Evolutionary conservation across 2,888 invertebrate species (phyloP), one percentile per base, ranked within the genome.

Genomic region (Cinara cedri): DNA sequence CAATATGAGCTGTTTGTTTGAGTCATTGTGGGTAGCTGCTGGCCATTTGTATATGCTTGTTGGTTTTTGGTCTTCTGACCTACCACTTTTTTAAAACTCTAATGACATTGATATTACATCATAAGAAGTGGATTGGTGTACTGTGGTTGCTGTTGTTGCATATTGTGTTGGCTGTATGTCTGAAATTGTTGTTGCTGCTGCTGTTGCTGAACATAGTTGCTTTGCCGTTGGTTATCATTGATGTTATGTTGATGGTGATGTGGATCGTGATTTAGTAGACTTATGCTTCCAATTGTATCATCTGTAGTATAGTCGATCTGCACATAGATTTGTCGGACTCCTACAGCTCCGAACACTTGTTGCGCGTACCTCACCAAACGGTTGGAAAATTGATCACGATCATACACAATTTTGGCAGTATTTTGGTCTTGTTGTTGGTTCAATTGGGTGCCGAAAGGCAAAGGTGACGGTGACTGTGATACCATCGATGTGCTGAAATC

Each of bases 311-410:
- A 95, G 87, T 98, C 98, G 83, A 98, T 88, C 86, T 98, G 98
- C 81, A 98, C 93, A 83, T 94, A 95, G 49, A 98, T 87, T 85
- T 97, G 95, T 85, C 93, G 91, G 3, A 98, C 94, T 55, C 97
- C 97, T 65, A 92, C 92, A 82, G 95, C 93, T 82, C 95, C 92
- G 87, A 98, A 98, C 85, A 98, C 97, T 16, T 78, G 76, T 68
- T 78, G 57, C 3, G 76, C 76, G 4, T 63, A 74, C 13, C 74
- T 14, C 34, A 74, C 63, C 21, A 74, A 16, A 42, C 14, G 4
- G 11, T 63, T 74, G 21, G 51, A 19, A 16, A 74, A 74, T 54
- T 74, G 63, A 16, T 74, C 74, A 8, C 63, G 74, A 8, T 74
- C 74, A 8, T 51, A 16, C 21, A 74, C 16, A 2, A 74, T 10